phyloP scores from a whole-genome alignment of 2,113 vertebrate species.

The Oreochromis spilurus region DNA sequence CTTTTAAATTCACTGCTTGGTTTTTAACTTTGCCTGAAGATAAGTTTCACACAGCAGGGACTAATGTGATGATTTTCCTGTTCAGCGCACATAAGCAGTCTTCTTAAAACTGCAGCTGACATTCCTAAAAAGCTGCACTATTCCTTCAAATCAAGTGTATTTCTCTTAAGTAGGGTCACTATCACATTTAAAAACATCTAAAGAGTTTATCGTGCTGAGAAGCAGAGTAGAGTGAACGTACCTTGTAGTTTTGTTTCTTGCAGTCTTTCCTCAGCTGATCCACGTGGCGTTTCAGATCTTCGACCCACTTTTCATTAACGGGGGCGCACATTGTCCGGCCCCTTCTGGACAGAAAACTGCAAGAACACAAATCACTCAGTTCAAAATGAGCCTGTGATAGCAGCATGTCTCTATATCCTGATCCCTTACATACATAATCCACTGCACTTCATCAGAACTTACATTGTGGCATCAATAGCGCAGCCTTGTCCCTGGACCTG shows the following conservation, averaged over 20 bases:
- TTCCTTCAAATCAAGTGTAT: background rate
- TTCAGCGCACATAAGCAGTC: rapidly evolving
- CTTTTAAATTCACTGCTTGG: background rate
- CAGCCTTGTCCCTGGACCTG: constrained; percentile 34
- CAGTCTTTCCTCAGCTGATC: rapidly evolving
- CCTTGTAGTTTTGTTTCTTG: background rate
- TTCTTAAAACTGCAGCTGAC: rapidly evolving
- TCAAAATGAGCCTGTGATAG: rapidly evolving
- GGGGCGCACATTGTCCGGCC: background rate
- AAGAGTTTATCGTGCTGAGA: background rate
- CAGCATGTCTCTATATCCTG: background rate
- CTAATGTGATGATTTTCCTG: background rate
- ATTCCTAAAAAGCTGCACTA: background rate
- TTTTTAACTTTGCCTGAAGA: background rate
- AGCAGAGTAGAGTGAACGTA: background rate
- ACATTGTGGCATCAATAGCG: constrained; percentile 20
- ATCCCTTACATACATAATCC: rapidly evolving
- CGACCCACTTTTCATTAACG: background rate
- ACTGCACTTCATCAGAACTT: background rate
- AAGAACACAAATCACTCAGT: background rate
- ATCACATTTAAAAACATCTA: rapidly evolving
- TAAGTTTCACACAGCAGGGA: rapidly evolving
- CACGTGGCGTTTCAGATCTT: background rate
- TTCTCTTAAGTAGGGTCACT: background rate
- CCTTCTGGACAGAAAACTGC: constrained; percentile 23